Base-by-base conservation (phyloP, 2,113 vertebrate genomes). In the Cyanocitta stelleri region DNA sequence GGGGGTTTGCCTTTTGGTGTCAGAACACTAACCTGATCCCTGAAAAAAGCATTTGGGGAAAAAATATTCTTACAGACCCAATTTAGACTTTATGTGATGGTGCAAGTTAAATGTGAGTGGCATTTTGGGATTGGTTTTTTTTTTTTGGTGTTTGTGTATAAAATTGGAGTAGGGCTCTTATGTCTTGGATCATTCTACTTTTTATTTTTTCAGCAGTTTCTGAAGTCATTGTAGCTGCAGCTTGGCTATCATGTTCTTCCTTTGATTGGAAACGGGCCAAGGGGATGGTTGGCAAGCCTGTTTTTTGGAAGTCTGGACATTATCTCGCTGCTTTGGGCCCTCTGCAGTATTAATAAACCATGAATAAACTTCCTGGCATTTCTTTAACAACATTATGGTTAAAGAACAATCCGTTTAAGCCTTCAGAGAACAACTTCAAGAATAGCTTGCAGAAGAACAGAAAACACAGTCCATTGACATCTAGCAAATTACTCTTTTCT, bases 311-410 rank as follows among this genome's bases (percentile, higher is more conserved):
- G 49, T 89, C 85, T 95, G 93, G 90, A 46, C 46, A 66, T 95
- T 85, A 68, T 95, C 90, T 92, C 93, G 80, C 73, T 95, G 88
- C 69, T 87, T 55, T 93, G 69, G 54, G 80, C 54, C 61, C 83
- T 94, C 86, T 90, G 88, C 89, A 94, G 88, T 87, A 93, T 95
- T 96, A 96, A 93, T 92, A 96, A 95, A 72, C 72, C 73, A 88
- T 9, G 10, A 90, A 95, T 90, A 93, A 96, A 93, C 86, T 96
- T 96, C 80, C 92, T 93, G 95, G 73, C 66, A 82, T 95, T 95
- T 95, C 66, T 93, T 90, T 95, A 90, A 92, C 33, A 39, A 68
- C 56, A 44, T 96, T 92, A 79, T 87, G 80, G 80, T 94, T 92
- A 73, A 90, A 87, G 66, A 92, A 85, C 64, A 89, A 82, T 90